These are phyloP conservation scores for Todus mexicanus DNA, from an alignment of 2,797 vertebrate species.

Conservation along the genomic window DNA sequence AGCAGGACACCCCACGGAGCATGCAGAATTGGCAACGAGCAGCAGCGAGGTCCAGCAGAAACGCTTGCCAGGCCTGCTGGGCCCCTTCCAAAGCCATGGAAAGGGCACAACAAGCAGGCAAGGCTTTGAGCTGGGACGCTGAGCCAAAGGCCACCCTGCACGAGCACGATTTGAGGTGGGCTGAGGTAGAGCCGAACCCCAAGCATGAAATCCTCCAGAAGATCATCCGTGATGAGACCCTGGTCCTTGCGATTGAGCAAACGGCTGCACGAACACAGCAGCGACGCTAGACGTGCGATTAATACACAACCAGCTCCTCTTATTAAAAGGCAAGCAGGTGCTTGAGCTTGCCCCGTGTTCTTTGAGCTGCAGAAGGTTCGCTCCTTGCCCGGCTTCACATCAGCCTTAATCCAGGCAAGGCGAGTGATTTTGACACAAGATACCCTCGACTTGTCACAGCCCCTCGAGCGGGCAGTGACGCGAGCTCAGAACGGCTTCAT, in stretches of 20 bases:
- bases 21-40: constrained; percentile 29
- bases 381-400: neutral
- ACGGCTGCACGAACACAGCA: neutral
- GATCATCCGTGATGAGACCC: neutral
- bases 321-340: neutral
- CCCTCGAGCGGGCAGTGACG: neutral
- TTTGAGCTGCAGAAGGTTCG: neutral
- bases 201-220: neutral
- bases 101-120: neutral
- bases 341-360: neutral
- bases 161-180: neutral
- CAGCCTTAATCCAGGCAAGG: neutral
- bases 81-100: constrained; percentile 51
- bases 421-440: neutral
- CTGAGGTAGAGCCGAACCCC: neutral
- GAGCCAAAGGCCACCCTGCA: neutral
- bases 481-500: neutral
- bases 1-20: constrained; percentile 22
- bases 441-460: neutral
- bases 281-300: neutral
- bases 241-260: neutral
- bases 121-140: neutral
- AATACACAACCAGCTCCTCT: neutral
- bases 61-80: constrained; percentile 22
- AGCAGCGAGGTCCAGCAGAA: neutral